Base-by-base conservation (phyloP, 2,797 vertebrate genomes). In the Pangasius djambal region DNA sequence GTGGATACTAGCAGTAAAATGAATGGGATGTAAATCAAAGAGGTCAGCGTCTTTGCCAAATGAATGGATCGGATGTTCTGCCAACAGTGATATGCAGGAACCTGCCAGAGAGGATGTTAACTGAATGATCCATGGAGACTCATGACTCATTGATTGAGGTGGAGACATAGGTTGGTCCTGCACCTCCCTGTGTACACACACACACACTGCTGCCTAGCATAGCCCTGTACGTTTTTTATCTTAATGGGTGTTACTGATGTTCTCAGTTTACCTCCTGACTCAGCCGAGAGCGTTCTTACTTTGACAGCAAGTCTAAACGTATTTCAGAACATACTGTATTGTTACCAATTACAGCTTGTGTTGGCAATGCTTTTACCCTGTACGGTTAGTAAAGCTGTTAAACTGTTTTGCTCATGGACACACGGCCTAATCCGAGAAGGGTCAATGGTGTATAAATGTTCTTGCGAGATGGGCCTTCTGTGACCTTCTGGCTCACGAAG, bases 91-190 rank as follows among this genome's bases (percentile, higher is more conserved):
- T 91, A 81, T 90, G 88, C 90, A 84, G 75, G 86, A 84, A 82
- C 89, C 55, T 89, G 78, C 78, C 86, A 72, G 52, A 89, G 70
- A 52, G 78, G 70, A 91, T 92, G 89, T 89, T 85, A 1, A 18
- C 78, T 72, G 44, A 72, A 48, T 90, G 90, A 93, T 74, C 91
- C 89, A n/a, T 88, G 83, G 88, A 88, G 84, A 52, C 87, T 93
- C 89, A 94, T 95, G 91, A 92, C 90, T 89, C 92, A 94, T 90
- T 91, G 87, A 93, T 94, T 93, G 87, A 92, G 79, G 89, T 89
- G 28, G 40, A 79, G 67, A 86, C 52, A 70, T 50, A 86, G 81
- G 40, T 70, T 34, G 16, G n/a, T 31, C 83, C 63, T 70, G 31
- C 82, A 85, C 31, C 37, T 65, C 69, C 82, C 82, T 83, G 37